Percentiles rank a stretch among this genome's conserved stretches.
Evolutionary conservation across 2,888 invertebrate genomes (phyloP).

Genomic region (Anthrax anthrax): DNA sequence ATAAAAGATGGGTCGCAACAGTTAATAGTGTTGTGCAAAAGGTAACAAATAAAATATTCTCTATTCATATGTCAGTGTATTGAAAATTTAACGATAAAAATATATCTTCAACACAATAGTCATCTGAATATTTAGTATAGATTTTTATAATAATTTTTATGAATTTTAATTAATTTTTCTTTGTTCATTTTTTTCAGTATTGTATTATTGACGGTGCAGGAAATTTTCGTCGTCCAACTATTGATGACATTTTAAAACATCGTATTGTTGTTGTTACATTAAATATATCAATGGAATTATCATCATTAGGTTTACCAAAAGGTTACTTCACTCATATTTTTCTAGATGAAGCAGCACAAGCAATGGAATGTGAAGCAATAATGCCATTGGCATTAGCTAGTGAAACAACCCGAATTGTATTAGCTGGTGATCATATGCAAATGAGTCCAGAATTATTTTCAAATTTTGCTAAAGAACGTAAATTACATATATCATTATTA

Average conservation of each 20-base stretch:
- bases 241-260: conserved; percentile 55
- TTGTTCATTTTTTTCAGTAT: conserved; percentile 39
- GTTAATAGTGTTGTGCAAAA: conserved; percentile 55
- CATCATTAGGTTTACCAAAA: conserved; percentile 49
- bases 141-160: too few species aligned
- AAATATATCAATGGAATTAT: conserved; percentile 60
- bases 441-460: conserved; percentile 70
- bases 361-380: conserved; percentile 72
- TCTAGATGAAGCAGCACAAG: conserved; percentile 76
- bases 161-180: background rate
- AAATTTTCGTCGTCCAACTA: conserved; percentile 52
- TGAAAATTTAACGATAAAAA: too few species aligned
- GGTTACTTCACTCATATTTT: conserved; percentile 63
- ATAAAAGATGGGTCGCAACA: conserved; percentile 63
- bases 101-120: too few species aligned
- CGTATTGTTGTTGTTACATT: conserved; percentile 66
- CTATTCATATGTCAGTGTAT: too few species aligned
- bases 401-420: conserved; percentile 54
- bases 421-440: conserved; percentile 80
- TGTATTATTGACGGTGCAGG: conserved; percentile 51
- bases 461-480: conserved; percentile 52
- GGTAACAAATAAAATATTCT: conserved; percentile 23
- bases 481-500: conserved; percentile 56
- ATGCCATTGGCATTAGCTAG: conserved; percentile 64
- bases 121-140: too few species aligned